phyloP scores from a whole-genome alignment of 2,797 vertebrate species.

The Muraenolepis orangiensis region DNA sequence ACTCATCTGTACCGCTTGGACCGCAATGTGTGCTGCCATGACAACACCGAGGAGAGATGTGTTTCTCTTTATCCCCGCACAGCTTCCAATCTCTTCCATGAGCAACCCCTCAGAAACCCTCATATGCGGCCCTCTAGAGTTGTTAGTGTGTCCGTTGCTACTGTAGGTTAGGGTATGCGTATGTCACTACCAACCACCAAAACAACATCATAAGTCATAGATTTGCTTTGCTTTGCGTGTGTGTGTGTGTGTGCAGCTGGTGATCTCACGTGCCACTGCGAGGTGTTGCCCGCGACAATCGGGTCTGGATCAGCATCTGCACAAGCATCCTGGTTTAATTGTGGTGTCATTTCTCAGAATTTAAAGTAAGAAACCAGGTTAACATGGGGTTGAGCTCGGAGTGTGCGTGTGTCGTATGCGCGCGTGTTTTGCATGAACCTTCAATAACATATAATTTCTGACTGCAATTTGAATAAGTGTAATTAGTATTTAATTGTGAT shows the following conservation, averaged over 20 bases:
- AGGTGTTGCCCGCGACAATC: background rate
- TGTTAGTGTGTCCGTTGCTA: background rate
- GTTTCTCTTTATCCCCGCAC: constrained; percentile 31
- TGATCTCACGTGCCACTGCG: background rate
- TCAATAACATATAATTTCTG: constrained; percentile 16
- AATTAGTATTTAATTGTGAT: constrained; percentile 43
- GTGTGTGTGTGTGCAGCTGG: background rate
- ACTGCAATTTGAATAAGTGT: constrained; percentile 30
- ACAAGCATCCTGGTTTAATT: background rate
- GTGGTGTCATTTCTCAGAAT: background rate
- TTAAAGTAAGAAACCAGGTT: background rate
- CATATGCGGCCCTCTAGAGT: background rate
- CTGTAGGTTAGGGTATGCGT: too few relatives aligned
- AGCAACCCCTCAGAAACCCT: background rate
- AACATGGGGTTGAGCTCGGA: background rate
- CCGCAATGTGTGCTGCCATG: constrained; percentile 70
- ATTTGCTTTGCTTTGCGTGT: background rate
- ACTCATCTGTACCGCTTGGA: constrained; percentile 68
- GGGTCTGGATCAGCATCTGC: too few relatives aligned
- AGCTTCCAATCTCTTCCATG: background rate
- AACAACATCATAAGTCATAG: background rate
- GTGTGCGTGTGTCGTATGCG: constrained; percentile 7
- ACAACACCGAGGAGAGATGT: constrained; percentile 67
- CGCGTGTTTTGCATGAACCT: constrained; percentile 4
- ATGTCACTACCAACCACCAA: background rate